Evolutionary conservation across 2,113 vertebrate genomes (phyloP).

Genomic region (Amphiprion ocellaris): DNA sequence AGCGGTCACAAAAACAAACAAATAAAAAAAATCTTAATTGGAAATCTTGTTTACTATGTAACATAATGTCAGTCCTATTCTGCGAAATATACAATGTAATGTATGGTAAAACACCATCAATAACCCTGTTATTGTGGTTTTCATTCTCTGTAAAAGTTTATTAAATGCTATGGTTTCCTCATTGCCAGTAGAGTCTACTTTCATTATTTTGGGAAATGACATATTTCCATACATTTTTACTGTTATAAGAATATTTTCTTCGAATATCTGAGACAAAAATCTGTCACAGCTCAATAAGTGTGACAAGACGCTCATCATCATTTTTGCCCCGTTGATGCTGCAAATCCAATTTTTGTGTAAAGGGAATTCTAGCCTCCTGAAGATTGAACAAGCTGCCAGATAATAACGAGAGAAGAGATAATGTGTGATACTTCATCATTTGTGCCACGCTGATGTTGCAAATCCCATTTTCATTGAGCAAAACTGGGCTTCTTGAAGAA

Average conservation of each 20-base stretch:
- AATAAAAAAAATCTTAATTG: too few relatives aligned
- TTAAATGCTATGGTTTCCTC: too few relatives aligned
- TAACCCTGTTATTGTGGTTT: too few relatives aligned
- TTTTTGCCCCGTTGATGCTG: not conserved
- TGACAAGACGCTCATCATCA: not conserved
- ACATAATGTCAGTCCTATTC: too few relatives aligned
- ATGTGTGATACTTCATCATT: not conserved
- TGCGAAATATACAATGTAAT: too few relatives aligned
- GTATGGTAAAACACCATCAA: too few relatives aligned
- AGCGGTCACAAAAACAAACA: not conserved
- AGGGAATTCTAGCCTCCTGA: not conserved
- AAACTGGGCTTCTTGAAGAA: not conserved
- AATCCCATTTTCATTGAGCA: conserved; percentile 18
- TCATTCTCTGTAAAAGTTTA: too few relatives aligned
- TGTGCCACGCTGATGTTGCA: not conserved
- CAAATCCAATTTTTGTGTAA: not conserved
- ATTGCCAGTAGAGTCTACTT: too few relatives aligned
- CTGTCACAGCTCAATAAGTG: not conserved
- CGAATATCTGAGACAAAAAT: not conserved
- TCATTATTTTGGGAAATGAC: too few relatives aligned
- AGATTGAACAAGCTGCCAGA: not conserved
- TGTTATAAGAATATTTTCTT: not conserved
- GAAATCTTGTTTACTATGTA: too few relatives aligned
- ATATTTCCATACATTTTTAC: too few relatives aligned
- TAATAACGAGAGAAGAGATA: conserved; percentile 4